These are phyloP conservation scores for Sandelia bainsii DNA, from an alignment of 2,797 vertebrate genomes.

Conservation along the genomic window DNA sequence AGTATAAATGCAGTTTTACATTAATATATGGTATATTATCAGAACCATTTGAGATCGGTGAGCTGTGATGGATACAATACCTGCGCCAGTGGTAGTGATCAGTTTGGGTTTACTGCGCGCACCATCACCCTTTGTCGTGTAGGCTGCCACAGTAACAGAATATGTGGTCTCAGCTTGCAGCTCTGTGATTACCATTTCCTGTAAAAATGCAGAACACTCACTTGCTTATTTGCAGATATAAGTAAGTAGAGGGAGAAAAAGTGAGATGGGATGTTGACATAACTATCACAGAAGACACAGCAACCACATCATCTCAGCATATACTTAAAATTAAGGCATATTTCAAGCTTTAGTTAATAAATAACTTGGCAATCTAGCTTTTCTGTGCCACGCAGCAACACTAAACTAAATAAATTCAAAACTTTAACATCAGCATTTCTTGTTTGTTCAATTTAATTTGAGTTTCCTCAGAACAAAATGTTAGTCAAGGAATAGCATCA, in stretches of 20 bases:
- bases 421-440: not conserved
- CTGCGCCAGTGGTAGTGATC: conserved; percentile 96
- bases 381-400: not conserved
- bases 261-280: conserved; percentile 26
- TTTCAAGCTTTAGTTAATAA: conserved; percentile 20
- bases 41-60: not conserved
- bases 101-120: conserved; percentile 98
- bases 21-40: conserved; percentile 9
- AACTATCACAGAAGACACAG: conserved; percentile 25
- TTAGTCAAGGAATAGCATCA: conserved; percentile 22
- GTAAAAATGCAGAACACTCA: conserved; percentile 48
- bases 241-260: conserved; percentile 16
- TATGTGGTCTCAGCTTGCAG: conserved; percentile 97
- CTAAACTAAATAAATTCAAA: conserved; percentile 2
- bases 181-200: conserved; percentile 97
- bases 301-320: conserved; percentile 41
- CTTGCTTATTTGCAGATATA: conserved; percentile 32
- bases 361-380: not conserved
- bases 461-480: conserved; percentile 14
- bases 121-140: conserved; percentile 98
- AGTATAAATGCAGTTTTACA: conserved; percentile 20
- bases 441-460: conserved; percentile 7
- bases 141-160: conserved; percentile 96
- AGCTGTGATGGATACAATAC: conserved; percentile 74
- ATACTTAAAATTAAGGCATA: conserved; percentile 32